Evolutionary conservation across 1,140 invertebrate species (phyloP).

Genomic region (Saccostrea echinata): DNA sequence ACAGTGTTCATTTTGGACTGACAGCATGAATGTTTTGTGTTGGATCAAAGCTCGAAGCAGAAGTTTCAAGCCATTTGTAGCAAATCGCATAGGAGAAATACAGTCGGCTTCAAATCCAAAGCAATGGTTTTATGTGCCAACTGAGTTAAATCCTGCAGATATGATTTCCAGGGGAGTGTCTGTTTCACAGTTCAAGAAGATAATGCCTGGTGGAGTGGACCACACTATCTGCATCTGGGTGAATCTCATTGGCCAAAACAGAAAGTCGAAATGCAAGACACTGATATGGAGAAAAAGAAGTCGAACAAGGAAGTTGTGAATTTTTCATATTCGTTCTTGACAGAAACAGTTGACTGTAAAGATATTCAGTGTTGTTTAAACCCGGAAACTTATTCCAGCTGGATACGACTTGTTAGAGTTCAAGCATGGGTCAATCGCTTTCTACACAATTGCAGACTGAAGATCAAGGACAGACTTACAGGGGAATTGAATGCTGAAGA

Average conservation of each 20-base stretch:
- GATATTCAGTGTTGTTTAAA: no score
- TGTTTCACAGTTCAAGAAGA: neutral
- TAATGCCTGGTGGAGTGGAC: neutral
- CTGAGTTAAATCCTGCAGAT: no score
- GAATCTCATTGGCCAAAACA: neutral
- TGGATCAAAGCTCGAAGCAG: constrained; percentile 49
- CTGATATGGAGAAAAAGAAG: neutral
- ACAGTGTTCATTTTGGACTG: constrained; percentile 40
- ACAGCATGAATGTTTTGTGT: constrained; percentile 56
- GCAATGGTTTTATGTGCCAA: no score
- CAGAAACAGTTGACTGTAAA: neutral
- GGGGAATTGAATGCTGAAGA: constrained; percentile 35
- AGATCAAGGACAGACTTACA: neutral
- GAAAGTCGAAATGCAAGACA: neutral
- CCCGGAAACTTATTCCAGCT: neutral
- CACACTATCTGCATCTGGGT: neutral
- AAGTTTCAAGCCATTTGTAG: neutral
- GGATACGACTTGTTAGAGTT: constrained; percentile 19
- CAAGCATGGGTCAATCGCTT: constrained; percentile 4
- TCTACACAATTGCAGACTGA: neutral
- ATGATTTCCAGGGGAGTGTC: neutral
- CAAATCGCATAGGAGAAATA: no score
- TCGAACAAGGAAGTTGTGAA: neutral
- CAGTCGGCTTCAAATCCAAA: no score
- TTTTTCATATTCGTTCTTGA: neutral